Conservation (phyloP, 2,797 vertebrate genomes). For the Emydoidea blandingii region DNA sequence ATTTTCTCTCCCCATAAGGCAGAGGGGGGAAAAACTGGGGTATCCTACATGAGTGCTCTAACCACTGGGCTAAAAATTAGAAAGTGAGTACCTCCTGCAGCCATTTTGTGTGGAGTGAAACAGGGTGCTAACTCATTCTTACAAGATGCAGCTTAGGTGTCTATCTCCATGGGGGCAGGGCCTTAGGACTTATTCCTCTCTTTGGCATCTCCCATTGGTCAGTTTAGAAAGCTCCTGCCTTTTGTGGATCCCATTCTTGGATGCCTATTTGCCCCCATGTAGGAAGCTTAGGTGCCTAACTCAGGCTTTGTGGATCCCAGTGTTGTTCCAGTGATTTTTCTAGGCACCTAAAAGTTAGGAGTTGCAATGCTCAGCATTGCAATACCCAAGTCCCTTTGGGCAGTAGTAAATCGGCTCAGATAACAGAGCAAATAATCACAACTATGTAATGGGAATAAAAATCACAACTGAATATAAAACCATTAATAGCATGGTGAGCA, state of each 20-base stretch:
- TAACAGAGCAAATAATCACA: conserved; percentile 40
- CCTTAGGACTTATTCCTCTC: not conserved
- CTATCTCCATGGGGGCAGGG: not conserved
- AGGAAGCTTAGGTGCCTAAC: not conserved
- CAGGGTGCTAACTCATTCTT: not conserved
- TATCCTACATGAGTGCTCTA: not conserved
- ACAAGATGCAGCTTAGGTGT: not conserved
- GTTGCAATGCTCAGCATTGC: not conserved
- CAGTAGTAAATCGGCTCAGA: not conserved
- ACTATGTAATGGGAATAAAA: conserved; percentile 31
- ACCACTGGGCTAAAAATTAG: not conserved
- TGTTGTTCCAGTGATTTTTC: not conserved
- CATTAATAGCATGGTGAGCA: not conserved
- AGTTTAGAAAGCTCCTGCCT: not conserved
- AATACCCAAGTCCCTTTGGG: not conserved
- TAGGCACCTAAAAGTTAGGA: not conserved
- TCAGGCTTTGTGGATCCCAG: not conserved
- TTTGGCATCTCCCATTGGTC: not conserved
- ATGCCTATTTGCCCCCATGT: not conserved
- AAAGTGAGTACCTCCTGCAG: not conserved
- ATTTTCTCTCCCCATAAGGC: too few species aligned
- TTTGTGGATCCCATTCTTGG: not conserved
- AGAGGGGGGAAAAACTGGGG: too few species aligned
- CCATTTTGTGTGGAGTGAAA: not conserved
- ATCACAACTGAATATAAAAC: conserved; percentile 23